Percentiles rank a stretch among this genome's conserved stretches.
Conservation (phyloP, 2,797 vertebrate species). For the Mormyrus proboscirostris region DNA sequence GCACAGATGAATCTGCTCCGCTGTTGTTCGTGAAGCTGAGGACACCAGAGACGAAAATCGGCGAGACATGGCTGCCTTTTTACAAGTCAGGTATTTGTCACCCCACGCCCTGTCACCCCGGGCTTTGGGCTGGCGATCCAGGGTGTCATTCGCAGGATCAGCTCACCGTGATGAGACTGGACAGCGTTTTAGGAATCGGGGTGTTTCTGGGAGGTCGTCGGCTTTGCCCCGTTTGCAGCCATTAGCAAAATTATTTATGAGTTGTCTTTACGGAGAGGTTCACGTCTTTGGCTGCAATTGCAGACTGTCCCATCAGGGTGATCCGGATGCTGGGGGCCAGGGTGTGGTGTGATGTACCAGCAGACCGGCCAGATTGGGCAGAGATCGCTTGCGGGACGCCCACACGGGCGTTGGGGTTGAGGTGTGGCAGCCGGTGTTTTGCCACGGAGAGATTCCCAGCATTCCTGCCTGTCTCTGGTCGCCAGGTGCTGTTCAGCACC, state of each 20-base stretch:
- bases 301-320: not conserved
- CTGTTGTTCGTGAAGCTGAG: not conserved
- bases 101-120: not conserved
- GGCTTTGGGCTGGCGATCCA: not conserved
- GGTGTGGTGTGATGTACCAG: not conserved
- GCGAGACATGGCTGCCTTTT: slow-evolving; percentile 44
- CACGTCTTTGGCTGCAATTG: not conserved
- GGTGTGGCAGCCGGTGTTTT: not conserved
- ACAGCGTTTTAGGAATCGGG: not conserved
- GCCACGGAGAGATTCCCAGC: not conserved
- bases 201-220: not conserved
- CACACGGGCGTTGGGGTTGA: not conserved
- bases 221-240: not conserved
- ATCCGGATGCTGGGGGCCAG: not conserved
- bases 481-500: not conserved
- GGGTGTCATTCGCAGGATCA: not conserved
- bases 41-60: slow-evolving; percentile 24
- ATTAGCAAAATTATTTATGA: not conserved
- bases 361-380: not conserved
- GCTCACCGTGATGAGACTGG: not conserved
- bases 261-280: not conserved
- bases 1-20: not conserved
- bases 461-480: not conserved
- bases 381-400: not conserved
- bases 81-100: slow-evolving; percentile 43